Base-by-base conservation (phyloP, 2,888 invertebrate genomes). In the Frankliniella fusca region DNA sequence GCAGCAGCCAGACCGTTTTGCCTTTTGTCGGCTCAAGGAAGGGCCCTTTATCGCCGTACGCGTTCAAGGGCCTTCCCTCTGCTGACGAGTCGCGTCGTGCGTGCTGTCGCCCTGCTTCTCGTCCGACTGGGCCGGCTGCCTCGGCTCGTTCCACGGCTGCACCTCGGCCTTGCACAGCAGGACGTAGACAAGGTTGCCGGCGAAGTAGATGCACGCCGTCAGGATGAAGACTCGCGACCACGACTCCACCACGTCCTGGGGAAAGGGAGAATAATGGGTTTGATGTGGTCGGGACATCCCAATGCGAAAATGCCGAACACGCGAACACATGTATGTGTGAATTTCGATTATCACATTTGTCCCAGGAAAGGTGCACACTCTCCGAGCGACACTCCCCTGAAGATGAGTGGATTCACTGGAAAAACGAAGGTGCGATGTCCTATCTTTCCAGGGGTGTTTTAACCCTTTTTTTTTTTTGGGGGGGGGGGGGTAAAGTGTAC, bases 201-300 rank as follows among this genome's bases (percentile, higher is more conserved):
- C 10, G 70, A 76, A 76, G 70, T 76, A 76, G 27, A 23, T 76
- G 70, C 23, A 23, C 70, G 70, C 70, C 70, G 70, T 76, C 70
- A 76, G n/a, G 9, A 76, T 76, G 70, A 76, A 76, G 11, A 76
- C 27, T 8, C 12, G 12, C 23, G 70, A 76, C 70, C 70, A 76
- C 23, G 27, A 27, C 23, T 23, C 12, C 11, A 27, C 70, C 27
- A 76, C 10, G 12, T 76, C 27, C 70, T 76, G 70, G 11, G 9
- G 38, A 38, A 38, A 38, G 70, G 11, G 9, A 5, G 5, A 38
- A 38, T 38, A 38, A 38, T 38, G 38, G 2, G 38, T 38, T 38
- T 38, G 38, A 38, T 3, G 2, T 38, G 2, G 38, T 38, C 38
- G 2, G 38, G 38, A 38, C 3, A 38, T 5, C 5, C 38, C 2